phyloP scores from a whole-genome alignment of 1,140 invertebrate genomes.

The Heterodera schachtii region DNA sequence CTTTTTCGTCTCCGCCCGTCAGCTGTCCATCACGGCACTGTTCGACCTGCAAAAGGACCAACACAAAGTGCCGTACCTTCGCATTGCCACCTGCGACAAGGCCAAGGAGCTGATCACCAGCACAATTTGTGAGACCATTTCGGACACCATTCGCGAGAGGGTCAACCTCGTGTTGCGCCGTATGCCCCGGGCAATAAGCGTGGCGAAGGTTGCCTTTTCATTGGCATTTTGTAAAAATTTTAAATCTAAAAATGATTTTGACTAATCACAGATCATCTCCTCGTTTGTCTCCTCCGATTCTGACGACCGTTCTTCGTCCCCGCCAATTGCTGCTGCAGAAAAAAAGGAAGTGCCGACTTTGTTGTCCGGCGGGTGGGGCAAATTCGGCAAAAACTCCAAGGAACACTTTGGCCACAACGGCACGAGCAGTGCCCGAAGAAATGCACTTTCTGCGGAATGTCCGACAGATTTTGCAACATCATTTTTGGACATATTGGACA shows the following conservation, averaged over 20 bases:
- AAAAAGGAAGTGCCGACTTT: background rate
- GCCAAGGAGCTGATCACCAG: conserved; percentile 47
- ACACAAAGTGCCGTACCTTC: conserved; percentile 44
- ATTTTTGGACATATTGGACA: conserved; percentile 37
- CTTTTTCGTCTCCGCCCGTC: conserved; percentile 39
- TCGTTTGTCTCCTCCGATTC: too few species aligned
- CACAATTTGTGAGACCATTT: conserved; percentile 52
- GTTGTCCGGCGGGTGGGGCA: background rate
- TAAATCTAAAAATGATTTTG: too few species aligned
- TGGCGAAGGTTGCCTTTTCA: conserved; percentile 22
- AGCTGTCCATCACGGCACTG: conserved; percentile 53
- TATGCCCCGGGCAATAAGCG: conserved; percentile 28
- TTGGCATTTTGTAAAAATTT: too few species aligned
- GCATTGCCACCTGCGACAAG: conserved; percentile 38
- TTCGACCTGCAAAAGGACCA: conserved; percentile 52
- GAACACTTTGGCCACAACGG: background rate
- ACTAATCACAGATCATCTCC: too few species aligned
- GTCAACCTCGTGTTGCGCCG: conserved; percentile 39
- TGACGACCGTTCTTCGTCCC: too few species aligned
- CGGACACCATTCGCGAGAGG: conserved; percentile 41
- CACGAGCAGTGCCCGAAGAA: background rate
- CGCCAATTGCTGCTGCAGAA: background rate
- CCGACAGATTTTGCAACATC: conserved; percentile 12
- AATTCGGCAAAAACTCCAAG: background rate
- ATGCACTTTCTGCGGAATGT: background rate